These are phyloP conservation scores for Saccostrea echinata DNA, from an alignment of 1,140 invertebrate species.

Conservation along the genomic window DNA sequence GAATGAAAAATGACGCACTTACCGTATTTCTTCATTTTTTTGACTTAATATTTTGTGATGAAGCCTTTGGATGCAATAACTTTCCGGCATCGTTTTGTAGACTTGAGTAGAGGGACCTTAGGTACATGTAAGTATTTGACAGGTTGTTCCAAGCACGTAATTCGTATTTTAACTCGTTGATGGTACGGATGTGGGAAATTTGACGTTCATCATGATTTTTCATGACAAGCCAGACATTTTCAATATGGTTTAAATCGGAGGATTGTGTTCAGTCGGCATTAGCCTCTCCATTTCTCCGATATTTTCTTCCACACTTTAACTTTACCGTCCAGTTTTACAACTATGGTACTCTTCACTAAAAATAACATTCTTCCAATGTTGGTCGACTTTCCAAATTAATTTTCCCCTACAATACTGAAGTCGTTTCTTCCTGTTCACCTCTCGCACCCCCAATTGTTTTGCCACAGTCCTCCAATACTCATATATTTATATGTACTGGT, in stretches of 20 bases:
- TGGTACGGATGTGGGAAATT: neutral
- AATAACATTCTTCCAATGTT: neutral
- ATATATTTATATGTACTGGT: too few relatives aligned
- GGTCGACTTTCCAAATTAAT: neutral
- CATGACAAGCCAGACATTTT: constrained; percentile 9
- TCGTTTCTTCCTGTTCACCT: neutral
- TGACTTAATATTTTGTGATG: constrained; percentile 9
- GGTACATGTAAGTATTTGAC: neutral
- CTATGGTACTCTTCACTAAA: neutral
- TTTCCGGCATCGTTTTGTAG: neutral
- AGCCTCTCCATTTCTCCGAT: neutral
- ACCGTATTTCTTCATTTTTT: neutral
- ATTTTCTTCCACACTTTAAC: constrained; percentile 1
- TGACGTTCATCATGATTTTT: neutral
- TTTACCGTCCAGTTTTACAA: neutral
- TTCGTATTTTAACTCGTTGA: neutral
- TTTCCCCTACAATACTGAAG: constrained; percentile 1
- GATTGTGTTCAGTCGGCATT: neutral
- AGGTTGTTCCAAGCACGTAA: neutral
- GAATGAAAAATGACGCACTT: too few relatives aligned
- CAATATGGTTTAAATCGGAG: neutral
- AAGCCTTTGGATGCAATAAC: neutral
- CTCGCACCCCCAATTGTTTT: too few relatives aligned
- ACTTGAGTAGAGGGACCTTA: neutral
- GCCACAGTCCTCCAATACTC: too few relatives aligned